Evolutionary conservation across 2,797 vertebrate species (phyloP).

Genomic region (Sebastes flavidus): DNA sequence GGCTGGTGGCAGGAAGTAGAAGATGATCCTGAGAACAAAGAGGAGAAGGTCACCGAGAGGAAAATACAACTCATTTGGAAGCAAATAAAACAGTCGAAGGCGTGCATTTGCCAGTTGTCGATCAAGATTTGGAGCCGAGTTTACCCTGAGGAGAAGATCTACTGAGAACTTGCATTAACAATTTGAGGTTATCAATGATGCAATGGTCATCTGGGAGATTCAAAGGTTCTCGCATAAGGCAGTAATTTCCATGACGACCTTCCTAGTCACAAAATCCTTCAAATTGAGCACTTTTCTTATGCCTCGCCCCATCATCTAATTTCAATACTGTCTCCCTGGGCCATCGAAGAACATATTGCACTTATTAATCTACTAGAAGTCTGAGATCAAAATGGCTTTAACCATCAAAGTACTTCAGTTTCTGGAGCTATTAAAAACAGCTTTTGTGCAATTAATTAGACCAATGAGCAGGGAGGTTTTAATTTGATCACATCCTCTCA

Average conservation of each 20-base stretch:
- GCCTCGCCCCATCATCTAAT: background rate
- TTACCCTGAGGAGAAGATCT: background rate
- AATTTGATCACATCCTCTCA: slow-evolving; percentile 25
- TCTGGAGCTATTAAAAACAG: background rate
- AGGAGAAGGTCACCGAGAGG: slow-evolving; percentile 15
- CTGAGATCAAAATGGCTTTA: background rate
- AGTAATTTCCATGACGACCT: slow-evolving; percentile 7
- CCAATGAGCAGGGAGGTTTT: slow-evolving; percentile 17
- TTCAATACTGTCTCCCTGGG: background rate
- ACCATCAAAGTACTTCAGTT: background rate
- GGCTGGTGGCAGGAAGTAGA: slow-evolving; percentile 92
- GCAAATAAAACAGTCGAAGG: background rate
- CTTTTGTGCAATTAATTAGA: slow-evolving; percentile 7
- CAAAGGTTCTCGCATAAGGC: background rate
- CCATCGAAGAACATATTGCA: background rate
- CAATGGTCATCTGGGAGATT: background rate
- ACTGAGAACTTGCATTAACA: background rate
- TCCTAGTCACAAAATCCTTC: background rate
- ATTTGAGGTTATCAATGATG: background rate
- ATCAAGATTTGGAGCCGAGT: background rate
- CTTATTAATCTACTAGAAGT: background rate
- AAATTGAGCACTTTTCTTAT: background rate
- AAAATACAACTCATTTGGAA: slow-evolving; percentile 12
- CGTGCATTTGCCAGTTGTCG: background rate
- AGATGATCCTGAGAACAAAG: slow-evolving; percentile 92